A percentile compares a stretch with the other conserved stretches of the same genome.
phyloP scores from a whole-genome alignment of 2,113 vertebrate genomes.

The Picathartes gymnocephalus region DNA sequence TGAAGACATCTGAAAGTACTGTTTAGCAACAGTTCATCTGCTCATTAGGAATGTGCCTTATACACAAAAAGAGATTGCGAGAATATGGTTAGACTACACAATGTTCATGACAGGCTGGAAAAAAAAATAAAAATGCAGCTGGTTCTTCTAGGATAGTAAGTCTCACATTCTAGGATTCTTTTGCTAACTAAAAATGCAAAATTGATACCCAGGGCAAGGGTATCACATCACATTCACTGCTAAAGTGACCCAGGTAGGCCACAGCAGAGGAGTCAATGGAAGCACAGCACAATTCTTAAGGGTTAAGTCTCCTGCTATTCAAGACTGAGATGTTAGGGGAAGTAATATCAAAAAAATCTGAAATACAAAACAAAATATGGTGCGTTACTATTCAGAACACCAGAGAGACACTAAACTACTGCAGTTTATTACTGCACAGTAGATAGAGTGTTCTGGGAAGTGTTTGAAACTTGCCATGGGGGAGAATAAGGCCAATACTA shows the following conservation, averaged over 20 bases:
- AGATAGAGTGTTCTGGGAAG: background rate
- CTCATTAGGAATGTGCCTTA: constrained; percentile 17
- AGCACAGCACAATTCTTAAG: background rate
- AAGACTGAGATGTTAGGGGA: background rate
- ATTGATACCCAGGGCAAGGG: background rate
- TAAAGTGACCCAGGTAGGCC: background rate
- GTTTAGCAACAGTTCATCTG: constrained; percentile 30
- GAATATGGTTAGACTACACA: background rate
- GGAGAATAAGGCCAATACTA: background rate
- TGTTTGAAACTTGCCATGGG: background rate
- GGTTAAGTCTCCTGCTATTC: background rate
- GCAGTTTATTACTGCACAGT: background rate
- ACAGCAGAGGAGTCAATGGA: background rate
- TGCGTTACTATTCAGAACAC: background rate
- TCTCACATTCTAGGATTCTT: background rate
- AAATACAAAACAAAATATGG: background rate
- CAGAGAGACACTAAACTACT: background rate
- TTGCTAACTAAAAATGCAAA: background rate
- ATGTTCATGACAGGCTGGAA: background rate
- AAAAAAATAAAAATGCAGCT: background rate
- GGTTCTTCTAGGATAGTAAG: background rate
- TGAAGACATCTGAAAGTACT: constrained; percentile 18
- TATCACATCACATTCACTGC: background rate
- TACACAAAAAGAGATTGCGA: background rate
- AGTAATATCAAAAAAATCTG: background rate